Evolutionary conservation across 2,797 vertebrate genomes (phyloP).

Genomic region (Perodicticus potto): DNA sequence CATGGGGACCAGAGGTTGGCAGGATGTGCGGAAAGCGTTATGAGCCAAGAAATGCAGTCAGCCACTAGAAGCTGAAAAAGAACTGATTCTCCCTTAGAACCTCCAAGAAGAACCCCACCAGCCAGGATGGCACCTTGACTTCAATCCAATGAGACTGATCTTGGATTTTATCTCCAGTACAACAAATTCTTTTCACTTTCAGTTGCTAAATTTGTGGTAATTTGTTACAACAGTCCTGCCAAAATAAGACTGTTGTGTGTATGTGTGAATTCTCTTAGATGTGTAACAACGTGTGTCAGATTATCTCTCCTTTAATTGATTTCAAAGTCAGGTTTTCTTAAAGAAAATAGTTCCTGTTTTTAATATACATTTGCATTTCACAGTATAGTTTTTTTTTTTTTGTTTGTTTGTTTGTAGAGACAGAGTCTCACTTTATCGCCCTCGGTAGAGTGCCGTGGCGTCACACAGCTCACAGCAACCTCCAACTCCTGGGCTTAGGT

Average conservation of each 20-base stretch:
- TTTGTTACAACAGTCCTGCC: not conserved
- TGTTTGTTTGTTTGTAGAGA: too few relatives aligned
- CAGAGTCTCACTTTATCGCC: too few relatives aligned
- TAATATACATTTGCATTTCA: not conserved
- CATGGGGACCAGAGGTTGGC: not conserved
- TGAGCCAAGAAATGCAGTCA: not conserved
- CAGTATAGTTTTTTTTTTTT: not conserved
- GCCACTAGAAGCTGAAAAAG: not conserved
- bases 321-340: not conserved
- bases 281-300: not conserved
- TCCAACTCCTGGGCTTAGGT: too few relatives aligned
- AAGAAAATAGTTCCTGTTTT: not conserved
- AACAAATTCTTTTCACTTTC: not conserved
- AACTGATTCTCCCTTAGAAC: not conserved
- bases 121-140: rapidly evolving
- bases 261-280: not conserved
- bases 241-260: not conserved
- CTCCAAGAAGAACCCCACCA: not conserved
- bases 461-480: too few relatives aligned
- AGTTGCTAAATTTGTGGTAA: not conserved
- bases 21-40: rapidly evolving
- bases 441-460: too few relatives aligned
- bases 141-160: not conserved
- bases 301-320: not conserved
- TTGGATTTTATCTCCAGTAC: not conserved